phyloP scores from a whole-genome alignment of 64 coral and sea anemone genomes.

The Montipora cactus region DNA sequence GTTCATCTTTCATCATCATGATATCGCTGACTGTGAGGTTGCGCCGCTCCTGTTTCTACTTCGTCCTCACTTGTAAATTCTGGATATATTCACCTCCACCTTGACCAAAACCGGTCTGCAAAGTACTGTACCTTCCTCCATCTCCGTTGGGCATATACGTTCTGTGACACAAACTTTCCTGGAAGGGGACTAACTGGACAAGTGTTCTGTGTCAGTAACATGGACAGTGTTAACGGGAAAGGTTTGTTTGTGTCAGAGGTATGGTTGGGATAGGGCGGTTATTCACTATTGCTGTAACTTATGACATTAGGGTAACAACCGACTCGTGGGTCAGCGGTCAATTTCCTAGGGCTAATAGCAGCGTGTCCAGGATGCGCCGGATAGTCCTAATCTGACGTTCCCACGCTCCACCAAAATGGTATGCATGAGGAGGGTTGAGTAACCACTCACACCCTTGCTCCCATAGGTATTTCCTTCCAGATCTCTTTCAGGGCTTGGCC shows the following conservation, averaged over 20 bases:
- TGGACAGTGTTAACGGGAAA: slow-evolving; percentile 43
- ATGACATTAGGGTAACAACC: neutral
- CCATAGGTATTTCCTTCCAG: neutral
- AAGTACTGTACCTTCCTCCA: neutral
- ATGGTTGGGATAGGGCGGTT: slow-evolving; percentile 30
- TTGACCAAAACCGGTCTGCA: too few species aligned
- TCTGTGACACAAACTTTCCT: slow-evolving; percentile 3
- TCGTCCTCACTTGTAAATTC: neutral
- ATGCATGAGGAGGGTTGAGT: slow-evolving; percentile 29
- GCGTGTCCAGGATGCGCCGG: neutral
- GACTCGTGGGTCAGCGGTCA: neutral
- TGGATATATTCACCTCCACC: neutral
- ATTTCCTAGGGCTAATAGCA: neutral
- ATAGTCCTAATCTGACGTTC: slow-evolving; percentile 3
- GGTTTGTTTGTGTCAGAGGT: slow-evolving; percentile 38
- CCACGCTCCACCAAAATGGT: slow-evolving; percentile 25
- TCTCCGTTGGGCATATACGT: slow-evolving; percentile 34
- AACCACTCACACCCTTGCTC: slow-evolving; percentile 26
- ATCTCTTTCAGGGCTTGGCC: neutral
- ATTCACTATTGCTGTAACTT: slow-evolving; percentile 38
- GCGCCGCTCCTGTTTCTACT: neutral
- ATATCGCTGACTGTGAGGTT: neutral
- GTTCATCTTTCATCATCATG: slow-evolving; percentile 3
- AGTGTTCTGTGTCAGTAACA: slow-evolving; percentile 65
- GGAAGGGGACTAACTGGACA: neutral